Percentiles rank a stretch among this genome's conserved stretches.
Evolutionary conservation across 2,797 vertebrate species (phyloP).

Genomic region (Kryptopterus vitreolus): DNA sequence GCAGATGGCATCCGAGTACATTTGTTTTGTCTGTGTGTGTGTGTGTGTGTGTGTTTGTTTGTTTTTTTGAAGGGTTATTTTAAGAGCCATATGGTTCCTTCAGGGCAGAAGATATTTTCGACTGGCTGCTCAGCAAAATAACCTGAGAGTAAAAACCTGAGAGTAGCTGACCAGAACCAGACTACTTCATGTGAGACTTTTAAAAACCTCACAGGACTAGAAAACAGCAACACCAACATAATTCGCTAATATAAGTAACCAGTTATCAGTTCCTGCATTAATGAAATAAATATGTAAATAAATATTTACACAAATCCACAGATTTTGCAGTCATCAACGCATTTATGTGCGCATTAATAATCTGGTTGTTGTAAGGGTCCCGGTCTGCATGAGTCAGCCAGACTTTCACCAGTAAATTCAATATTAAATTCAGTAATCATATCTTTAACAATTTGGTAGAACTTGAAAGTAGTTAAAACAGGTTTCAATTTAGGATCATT

Average conservation of each 20-base stretch:
- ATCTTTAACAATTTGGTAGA: not conserved
- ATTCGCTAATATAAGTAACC: not conserved
- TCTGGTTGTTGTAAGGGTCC: not conserved
- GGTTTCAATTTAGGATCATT: too few relatives aligned
- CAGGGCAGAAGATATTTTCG: slow-evolving; percentile 45
- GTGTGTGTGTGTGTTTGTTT: not conserved
- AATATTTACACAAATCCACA: not conserved
- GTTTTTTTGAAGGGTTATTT: slow-evolving; percentile 42
- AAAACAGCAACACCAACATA: not conserved
- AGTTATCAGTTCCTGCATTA: not conserved
- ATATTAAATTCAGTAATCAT: not conserved
- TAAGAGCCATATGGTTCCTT: slow-evolving; percentile 44
- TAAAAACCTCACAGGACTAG: not conserved
- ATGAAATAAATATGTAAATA: not conserved
- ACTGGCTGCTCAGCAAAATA: slow-evolving; percentile 35
- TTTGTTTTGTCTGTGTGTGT: slow-evolving; percentile 42
- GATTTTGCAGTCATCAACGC: not conserved
- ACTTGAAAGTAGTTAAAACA: not conserved
- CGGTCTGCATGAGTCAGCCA: not conserved
- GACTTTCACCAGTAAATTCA: not conserved
- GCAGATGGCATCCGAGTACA: slow-evolving; percentile 35
- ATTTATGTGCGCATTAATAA: not conserved
- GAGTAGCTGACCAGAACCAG: slow-evolving; percentile 17
- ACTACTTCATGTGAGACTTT: not conserved
- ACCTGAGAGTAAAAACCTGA: slow-evolving; percentile 38